Conservation (phyloP, 2,797 vertebrate species). For the Eremophila alpestris region DNA sequence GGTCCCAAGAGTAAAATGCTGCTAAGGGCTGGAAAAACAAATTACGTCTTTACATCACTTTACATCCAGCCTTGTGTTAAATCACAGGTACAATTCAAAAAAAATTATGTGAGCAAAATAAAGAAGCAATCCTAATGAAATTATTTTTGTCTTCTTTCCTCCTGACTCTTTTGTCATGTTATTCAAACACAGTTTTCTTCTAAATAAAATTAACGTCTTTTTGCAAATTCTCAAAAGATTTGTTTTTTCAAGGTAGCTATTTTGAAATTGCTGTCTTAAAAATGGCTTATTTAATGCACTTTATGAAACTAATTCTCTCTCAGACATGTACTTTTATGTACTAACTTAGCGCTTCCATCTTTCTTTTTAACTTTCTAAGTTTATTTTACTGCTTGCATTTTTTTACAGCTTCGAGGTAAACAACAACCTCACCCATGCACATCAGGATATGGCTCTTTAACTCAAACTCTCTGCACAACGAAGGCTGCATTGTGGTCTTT, state of each 20-base stretch:
- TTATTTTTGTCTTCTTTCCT: not conserved
- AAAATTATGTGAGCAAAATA: not conserved
- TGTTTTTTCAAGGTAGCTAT: not conserved
- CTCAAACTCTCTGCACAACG: not conserved
- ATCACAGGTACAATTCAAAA: not conserved
- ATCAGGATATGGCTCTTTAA: not conserved
- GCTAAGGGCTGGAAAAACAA: not conserved
- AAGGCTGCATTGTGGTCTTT: not conserved
- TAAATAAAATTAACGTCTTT: not conserved
- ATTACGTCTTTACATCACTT: not conserved
- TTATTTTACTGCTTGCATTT: conserved; percentile 16
- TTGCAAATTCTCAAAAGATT: not conserved
- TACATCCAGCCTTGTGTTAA: not conserved
- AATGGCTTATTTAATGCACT: not conserved
- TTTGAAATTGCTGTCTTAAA: not conserved
- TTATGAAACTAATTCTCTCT: not conserved
- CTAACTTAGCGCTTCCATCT: not conserved
- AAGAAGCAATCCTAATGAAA: not conserved
- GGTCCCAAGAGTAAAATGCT: not conserved
- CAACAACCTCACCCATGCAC: not conserved
- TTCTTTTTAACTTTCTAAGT: conserved; percentile 20
- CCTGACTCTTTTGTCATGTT: not conserved
- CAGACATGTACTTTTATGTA: not conserved
- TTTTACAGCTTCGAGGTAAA: not conserved
- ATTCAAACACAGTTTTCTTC: not conserved